These are phyloP conservation scores for Platichthys stellatus DNA, from an alignment of 2,113 vertebrate species.

Conservation along the genomic window DNA sequence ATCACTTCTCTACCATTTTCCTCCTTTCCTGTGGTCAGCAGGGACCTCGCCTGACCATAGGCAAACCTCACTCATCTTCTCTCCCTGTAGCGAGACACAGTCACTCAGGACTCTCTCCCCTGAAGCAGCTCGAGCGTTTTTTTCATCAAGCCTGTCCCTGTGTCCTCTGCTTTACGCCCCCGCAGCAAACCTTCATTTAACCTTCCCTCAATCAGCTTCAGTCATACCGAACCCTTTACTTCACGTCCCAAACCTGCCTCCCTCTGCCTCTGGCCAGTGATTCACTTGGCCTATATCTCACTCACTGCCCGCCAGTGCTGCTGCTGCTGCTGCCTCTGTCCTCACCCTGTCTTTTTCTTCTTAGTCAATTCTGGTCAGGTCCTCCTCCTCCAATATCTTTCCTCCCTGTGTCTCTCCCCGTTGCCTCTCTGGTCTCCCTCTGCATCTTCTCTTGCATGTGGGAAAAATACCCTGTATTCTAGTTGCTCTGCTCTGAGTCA, in stretches of 20 bases:
- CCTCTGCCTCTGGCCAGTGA: conserved; percentile 49
- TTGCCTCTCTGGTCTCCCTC: conserved; percentile 51
- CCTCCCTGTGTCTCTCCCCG: conserved; percentile 27
- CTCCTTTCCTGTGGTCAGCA: not conserved
- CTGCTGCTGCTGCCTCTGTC: conserved; percentile 42
- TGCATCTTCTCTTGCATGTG: conserved; percentile 54
- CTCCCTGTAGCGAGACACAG: conserved; percentile 11
- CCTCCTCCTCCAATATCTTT: conserved; percentile 24
- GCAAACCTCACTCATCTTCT: conserved; percentile 19
- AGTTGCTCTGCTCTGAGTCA: conserved; percentile 70
- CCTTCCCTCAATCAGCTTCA: conserved; percentile 45
- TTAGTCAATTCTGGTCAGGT: conserved; percentile 49
- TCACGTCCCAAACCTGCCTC: conserved; percentile 47
- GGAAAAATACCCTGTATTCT: conserved; percentile 39
- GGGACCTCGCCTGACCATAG: conserved; percentile 9
- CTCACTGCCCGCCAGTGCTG: conserved; percentile 26
- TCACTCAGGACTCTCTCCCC: conserved; percentile 29
- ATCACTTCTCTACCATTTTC: not conserved
- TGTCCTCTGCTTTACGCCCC: conserved; percentile 37
- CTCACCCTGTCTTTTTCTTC: conserved; percentile 43
- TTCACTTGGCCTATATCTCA: conserved; percentile 63
- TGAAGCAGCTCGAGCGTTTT: conserved; percentile 23
- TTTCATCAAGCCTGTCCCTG: not conserved
- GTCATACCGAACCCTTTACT: conserved; percentile 48
- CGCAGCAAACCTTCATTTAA: conserved; percentile 61